A percentile compares a stretch with the other conserved stretches of the same genome.
phyloP scores from a whole-genome alignment of 2,797 vertebrate genomes.

The Balearica regulorum region DNA sequence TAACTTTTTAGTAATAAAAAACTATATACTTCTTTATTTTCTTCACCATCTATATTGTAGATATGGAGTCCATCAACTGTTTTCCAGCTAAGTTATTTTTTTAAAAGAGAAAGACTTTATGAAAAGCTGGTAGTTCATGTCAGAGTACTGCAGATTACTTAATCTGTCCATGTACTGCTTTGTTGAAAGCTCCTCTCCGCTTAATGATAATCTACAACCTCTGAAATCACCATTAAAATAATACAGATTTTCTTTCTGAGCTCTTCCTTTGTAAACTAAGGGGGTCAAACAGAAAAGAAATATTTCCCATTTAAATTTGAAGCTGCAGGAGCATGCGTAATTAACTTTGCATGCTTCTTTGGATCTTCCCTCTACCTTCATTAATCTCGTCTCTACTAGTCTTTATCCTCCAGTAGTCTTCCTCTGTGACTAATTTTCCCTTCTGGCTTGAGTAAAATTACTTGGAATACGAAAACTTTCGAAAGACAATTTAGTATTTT shows the following conservation, averaged over 20 bases:
- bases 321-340: not conserved
- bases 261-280: not conserved
- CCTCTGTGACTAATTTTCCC: not conserved
- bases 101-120: not conserved
- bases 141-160: not conserved
- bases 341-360: not conserved
- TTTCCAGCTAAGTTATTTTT: not conserved
- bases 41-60: not conserved
- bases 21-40: not conserved
- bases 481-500: not conserved
- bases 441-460: conserved; percentile 11
- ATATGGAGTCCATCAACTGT: not conserved
- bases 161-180: not conserved
- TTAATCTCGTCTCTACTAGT: conserved; percentile 20
- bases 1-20: conserved; percentile 60
- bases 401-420: not conserved
- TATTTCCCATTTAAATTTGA: not conserved
- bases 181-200: not conserved
- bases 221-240: not conserved
- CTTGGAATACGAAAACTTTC: not conserved
- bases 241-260: not conserved
- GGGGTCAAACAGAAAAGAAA: not conserved
- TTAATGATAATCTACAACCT: not conserved
- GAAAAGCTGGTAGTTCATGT: not conserved
- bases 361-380: not conserved